These are phyloP conservation scores for Eleginops maclovinus DNA, from an alignment of 2,113 vertebrate species.

Conservation along the genomic window DNA sequence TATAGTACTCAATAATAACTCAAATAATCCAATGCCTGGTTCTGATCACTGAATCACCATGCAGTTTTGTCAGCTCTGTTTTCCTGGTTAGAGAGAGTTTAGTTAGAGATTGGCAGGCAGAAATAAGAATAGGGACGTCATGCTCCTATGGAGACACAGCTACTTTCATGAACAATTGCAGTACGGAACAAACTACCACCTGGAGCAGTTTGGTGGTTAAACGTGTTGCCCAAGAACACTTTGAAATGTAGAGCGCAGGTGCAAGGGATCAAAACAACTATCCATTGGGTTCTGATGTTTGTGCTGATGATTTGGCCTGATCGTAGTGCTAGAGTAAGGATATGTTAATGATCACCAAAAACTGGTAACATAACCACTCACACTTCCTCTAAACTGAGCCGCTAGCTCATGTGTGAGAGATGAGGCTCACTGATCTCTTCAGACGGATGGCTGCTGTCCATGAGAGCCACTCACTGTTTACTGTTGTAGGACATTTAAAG, in stretches of 20 bases:
- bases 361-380: not conserved
- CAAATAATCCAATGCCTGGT: not conserved
- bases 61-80: too few relatives aligned
- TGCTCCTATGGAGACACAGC: too few relatives aligned
- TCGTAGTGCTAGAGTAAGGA: not conserved
- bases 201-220: too few relatives aligned
- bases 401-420: not conserved
- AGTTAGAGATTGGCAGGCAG: too few relatives aligned
- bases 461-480: constrained; percentile 13
- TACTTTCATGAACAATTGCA: not conserved
- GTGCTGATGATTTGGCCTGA: not conserved
- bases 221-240: not conserved
- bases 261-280: not conserved
- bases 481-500: constrained; percentile 5
- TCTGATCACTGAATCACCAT: not conserved
- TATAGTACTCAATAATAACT: not conserved
- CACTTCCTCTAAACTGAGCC: not conserved
- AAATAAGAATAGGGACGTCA: too few relatives aligned
- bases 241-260: not conserved
- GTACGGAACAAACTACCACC: too few relatives aligned
- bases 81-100: too few relatives aligned
- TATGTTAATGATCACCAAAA: not conserved
- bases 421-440: not conserved
- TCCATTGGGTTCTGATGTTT: not conserved
- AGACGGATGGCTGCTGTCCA: not conserved